Conservation (phyloP, 2,888 invertebrate species). For the Altica lythri region DNA sequence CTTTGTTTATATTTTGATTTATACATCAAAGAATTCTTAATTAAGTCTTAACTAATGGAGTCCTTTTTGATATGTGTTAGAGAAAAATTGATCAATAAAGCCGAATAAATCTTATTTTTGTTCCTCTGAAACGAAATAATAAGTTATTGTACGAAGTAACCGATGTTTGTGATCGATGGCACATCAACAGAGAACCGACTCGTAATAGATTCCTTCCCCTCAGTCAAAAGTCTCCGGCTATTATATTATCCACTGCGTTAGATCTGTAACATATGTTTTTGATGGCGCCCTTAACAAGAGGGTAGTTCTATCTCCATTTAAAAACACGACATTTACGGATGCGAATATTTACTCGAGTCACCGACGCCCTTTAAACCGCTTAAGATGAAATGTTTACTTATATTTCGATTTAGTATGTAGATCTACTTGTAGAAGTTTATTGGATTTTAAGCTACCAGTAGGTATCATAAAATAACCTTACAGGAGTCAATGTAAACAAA, state of each 20-base stretch:
- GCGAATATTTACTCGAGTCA: slow-evolving; percentile 33
- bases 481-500: too few species aligned
- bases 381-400: slow-evolving; percentile 37
- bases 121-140: slow-evolving; percentile 34
- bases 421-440: too few species aligned
- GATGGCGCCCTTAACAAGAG: slow-evolving; percentile 54
- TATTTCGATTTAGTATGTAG: slow-evolving; percentile 32
- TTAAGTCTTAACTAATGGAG: too few species aligned
- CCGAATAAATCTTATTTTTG: too few species aligned
- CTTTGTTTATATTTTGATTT: too few species aligned
- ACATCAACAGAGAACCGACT: slow-evolving; percentile 33
- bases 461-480: too few species aligned
- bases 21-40: too few species aligned
- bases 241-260: slow-evolving; percentile 55
- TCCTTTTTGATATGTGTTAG: too few species aligned
- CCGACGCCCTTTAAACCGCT: slow-evolving; percentile 37
- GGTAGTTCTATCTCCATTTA: slow-evolving; percentile 46
- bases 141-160: slow-evolving; percentile 35
- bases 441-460: too few species aligned
- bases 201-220: slow-evolving; percentile 46
- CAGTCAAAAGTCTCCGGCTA: slow-evolving; percentile 41
- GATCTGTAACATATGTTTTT: slow-evolving; percentile 57
- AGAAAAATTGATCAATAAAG: too few species aligned
- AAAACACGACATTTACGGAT: slow-evolving; percentile 38
- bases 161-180: slow-evolving; percentile 44